Evolutionary conservation across 1,140 invertebrate species (phyloP).

Genomic region (Diachasmimorpha longicaudata): DNA sequence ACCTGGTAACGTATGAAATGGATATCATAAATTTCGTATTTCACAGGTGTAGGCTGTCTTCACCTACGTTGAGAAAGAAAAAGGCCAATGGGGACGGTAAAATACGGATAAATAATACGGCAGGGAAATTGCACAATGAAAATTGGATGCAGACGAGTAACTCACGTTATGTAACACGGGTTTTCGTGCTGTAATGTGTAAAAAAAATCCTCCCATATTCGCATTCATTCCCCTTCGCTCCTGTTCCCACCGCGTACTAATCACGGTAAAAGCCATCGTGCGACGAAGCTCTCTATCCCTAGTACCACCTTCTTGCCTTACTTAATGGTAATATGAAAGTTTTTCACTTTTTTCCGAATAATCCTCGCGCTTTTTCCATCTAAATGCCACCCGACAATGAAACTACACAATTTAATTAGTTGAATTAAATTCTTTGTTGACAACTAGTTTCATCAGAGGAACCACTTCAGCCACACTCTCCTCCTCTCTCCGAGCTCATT

Average conservation of each 20-base stretch:
- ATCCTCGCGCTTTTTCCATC: not conserved
- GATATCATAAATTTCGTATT: not conserved
- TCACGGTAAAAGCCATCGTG: constrained; percentile 46
- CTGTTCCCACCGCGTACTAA: constrained; percentile 39
- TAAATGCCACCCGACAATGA: not conserved
- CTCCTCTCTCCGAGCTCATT: too few species aligned
- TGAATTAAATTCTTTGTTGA: not conserved
- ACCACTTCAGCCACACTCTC: too few species aligned
- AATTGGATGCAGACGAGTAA: constrained; percentile 4
- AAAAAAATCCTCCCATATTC: constrained; percentile 14
- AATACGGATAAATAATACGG: not conserved
- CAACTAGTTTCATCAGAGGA: not conserved
- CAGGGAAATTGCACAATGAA: constrained; percentile 1
- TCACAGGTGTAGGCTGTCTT: not conserved
- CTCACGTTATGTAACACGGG: not conserved
- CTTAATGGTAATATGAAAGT: constrained; percentile 46
- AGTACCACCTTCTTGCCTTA: constrained; percentile 42
- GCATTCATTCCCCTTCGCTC: constrained; percentile 14
- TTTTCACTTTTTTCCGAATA: not conserved
- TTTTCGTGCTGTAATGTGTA: constrained; percentile 11
- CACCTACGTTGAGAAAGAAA: not conserved
- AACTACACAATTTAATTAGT: not conserved
- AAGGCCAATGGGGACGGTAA: not conserved
- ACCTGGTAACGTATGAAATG: not conserved
- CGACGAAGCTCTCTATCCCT: constrained; percentile 30